A percentile compares a stretch with the other conserved stretches of the same genome.
Conservation (phyloP, 2,797 vertebrate genomes). For the Cyclopterus lumpus region DNA sequence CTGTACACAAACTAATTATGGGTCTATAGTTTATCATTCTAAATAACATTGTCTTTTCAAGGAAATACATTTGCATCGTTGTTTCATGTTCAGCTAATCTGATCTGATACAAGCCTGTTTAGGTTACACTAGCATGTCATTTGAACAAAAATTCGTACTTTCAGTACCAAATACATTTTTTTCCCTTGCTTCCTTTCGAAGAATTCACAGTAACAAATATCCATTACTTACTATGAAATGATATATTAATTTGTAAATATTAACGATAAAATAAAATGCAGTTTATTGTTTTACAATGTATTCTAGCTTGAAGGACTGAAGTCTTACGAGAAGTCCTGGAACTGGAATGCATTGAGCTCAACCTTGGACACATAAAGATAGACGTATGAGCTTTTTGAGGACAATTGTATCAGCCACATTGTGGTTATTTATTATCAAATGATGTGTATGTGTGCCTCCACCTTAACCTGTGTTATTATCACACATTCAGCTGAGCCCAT, state of each 20-base stretch:
- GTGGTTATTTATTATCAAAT: background rate
- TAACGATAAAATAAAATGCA: background rate
- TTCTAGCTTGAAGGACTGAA: background rate
- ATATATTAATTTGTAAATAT: background rate
- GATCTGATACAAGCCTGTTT: background rate
- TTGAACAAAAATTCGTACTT: background rate
- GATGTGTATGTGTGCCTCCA: background rate
- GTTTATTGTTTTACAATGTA: background rate
- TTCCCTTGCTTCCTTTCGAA: background rate
- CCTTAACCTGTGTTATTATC: conserved; percentile 27
- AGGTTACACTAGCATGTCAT: background rate
- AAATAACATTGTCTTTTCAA: background rate
- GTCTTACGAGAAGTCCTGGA: background rate
- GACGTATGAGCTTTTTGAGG: background rate
- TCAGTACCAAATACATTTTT: background rate
- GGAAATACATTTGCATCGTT: background rate
- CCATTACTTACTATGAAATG: background rate
- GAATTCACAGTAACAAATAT: background rate
- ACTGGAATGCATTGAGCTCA: background rate
- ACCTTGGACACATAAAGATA: background rate
- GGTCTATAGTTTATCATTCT: background rate
- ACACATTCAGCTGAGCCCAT: conserved; percentile 32
- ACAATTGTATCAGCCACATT: background rate
- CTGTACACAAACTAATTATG: background rate
- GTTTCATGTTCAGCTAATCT: background rate